These are phyloP conservation scores for Halichoerus grypus DNA, from an alignment of 2,113 vertebrate species.

Conservation along the genomic window DNA sequence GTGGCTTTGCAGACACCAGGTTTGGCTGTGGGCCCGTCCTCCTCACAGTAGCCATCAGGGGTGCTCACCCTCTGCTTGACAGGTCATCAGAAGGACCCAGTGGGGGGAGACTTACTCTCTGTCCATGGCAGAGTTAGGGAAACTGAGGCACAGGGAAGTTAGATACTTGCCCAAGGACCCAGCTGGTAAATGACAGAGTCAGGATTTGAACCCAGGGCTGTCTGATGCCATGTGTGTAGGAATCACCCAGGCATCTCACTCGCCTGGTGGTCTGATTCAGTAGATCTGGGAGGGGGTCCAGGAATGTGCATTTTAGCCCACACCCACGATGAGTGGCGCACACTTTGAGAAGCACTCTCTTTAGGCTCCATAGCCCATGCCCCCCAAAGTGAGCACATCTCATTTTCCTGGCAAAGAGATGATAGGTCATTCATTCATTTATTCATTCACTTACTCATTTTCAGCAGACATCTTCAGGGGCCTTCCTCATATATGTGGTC, in stretches of 20 bases:
- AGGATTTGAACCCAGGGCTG: neutral
- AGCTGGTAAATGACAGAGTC: neutral
- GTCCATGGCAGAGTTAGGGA: neutral
- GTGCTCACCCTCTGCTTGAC: accelerated
- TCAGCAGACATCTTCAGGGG: neutral
- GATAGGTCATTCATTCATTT: neutral
- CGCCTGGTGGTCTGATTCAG: neutral
- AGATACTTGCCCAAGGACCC: neutral
- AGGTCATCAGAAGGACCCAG: neutral
- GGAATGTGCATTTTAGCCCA: neutral
- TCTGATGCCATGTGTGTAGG: neutral
- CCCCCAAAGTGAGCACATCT: accelerated
- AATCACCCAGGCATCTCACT: neutral
- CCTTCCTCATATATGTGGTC: accelerated
- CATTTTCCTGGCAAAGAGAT: neutral
- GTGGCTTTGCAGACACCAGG: accelerated
- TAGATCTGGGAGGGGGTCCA: neutral
- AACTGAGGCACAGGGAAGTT: neutral
- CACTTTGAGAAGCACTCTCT: neutral
- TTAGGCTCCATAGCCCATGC: neutral
- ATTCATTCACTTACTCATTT: neutral
- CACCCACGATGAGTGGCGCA: neutral
- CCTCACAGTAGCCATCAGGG: neutral
- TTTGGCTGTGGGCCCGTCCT: accelerated
- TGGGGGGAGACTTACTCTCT: no score